These are phyloP conservation scores for Callorhinus ursinus DNA, from an alignment of 2,113 vertebrate genomes.

Conservation along the genomic window DNA sequence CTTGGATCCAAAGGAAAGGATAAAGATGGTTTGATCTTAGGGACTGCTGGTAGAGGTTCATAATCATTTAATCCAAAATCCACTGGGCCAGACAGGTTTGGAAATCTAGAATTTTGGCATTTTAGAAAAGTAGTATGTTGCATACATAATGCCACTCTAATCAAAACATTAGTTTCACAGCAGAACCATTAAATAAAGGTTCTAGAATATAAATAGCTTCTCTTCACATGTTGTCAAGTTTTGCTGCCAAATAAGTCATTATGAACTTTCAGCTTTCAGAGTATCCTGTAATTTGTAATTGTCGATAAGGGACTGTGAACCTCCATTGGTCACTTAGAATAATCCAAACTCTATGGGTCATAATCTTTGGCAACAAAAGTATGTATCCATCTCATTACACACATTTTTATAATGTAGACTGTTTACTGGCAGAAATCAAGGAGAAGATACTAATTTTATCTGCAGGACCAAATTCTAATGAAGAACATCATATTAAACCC, in stretches of 20 bases:
- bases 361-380: neutral
- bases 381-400: neutral
- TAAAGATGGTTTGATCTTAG: neutral
- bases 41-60: neutral
- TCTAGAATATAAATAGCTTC: neutral
- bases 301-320: neutral
- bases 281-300: neutral
- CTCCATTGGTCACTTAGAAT: neutral
- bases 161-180: neutral
- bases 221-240: neutral
- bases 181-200: neutral
- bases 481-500: neutral
- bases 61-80: neutral
- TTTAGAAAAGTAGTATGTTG: neutral
- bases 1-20: neutral
- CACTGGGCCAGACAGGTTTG: neutral
- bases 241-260: neutral
- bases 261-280: neutral
- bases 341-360: neutral
- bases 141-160: neutral
- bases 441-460: neutral
- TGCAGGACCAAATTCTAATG: neutral
- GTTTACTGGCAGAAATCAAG: neutral
- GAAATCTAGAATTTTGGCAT: neutral
- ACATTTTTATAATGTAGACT: neutral